Evolutionary conservation across 2,113 vertebrate genomes (phyloP).

Genomic region (Monopterus albus): DNA sequence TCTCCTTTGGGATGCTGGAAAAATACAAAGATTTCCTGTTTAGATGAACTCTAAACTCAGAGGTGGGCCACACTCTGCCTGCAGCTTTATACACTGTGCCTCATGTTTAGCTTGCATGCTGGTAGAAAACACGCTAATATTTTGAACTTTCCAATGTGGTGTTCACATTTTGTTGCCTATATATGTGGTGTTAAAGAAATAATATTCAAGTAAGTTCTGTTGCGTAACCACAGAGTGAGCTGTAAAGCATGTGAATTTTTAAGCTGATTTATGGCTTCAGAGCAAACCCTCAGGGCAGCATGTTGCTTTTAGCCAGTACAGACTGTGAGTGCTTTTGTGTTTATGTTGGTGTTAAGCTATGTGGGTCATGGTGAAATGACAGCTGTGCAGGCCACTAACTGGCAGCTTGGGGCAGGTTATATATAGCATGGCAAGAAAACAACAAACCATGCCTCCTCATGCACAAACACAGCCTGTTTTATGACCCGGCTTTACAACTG

Average conservation of each 20-base stretch:
- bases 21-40: conserved; percentile 21
- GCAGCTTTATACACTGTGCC: background rate
- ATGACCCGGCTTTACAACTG: conserved; percentile 54
- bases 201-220: background rate
- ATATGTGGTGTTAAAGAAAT: background rate
- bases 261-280: conserved; percentile 32
- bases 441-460: conserved; percentile 49
- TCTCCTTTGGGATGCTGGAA: conserved; percentile 93
- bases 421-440: conserved; percentile 73
- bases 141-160: no score
- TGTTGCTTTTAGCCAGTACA: conserved; percentile 18
- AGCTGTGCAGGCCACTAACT: conserved; percentile 45
- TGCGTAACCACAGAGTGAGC: conserved; percentile 10
- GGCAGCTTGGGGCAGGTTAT: conserved; percentile 60
- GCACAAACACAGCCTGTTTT: conserved; percentile 40
- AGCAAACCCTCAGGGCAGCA: conserved; percentile 17
- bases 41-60: background rate
- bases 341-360: conserved; percentile 50
- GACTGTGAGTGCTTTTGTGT: conserved; percentile 25
- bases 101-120: background rate
- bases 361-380: conserved; percentile 73
- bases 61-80: no score
- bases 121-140: background rate
- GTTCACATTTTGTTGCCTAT: conserved; percentile 1
- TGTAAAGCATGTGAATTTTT: conserved; percentile 30